Conservation (phyloP, 2,113 vertebrate species). For the Grallaria varia region DNA sequence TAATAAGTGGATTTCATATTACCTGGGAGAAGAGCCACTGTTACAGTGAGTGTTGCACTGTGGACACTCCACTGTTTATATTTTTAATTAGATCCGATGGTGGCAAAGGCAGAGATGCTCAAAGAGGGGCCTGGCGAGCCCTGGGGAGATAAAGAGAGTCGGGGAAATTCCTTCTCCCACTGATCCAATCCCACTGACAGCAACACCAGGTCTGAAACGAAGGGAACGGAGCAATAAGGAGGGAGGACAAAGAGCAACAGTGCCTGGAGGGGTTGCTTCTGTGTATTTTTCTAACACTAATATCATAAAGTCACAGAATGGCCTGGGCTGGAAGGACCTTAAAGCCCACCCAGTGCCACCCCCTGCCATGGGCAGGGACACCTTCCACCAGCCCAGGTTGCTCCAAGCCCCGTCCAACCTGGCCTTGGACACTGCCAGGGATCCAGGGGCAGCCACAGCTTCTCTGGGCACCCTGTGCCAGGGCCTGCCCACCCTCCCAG, state of each 20-base stretch:
- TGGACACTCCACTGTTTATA: background rate
- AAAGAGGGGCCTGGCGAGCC: background rate
- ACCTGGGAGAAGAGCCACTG: background rate
- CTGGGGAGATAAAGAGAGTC: too few relatives aligned
- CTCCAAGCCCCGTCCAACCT: background rate
- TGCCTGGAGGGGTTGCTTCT: too few relatives aligned
- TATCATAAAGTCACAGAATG: background rate
- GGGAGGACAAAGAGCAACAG: too few relatives aligned
- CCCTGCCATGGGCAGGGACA: background rate
- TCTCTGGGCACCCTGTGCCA: background rate
- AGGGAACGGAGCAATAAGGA: background rate
- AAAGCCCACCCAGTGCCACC: accelerated
- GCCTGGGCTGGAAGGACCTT: background rate
- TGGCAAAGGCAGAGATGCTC: background rate
- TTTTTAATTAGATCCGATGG: background rate
- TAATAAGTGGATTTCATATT: slow-evolving; percentile 35
- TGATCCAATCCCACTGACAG: background rate
- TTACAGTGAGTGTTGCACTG: background rate
- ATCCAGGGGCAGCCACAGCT: background rate
- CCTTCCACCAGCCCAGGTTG: background rate
- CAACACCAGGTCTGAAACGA: background rate
- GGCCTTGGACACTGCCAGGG: background rate
- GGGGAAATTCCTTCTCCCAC: background rate
- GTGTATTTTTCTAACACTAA: background rate
- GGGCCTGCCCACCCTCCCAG: background rate